These are phyloP conservation scores for Notodonta ziczac DNA, from an alignment of 2,888 invertebrate genomes.

Conservation along the genomic window DNA sequence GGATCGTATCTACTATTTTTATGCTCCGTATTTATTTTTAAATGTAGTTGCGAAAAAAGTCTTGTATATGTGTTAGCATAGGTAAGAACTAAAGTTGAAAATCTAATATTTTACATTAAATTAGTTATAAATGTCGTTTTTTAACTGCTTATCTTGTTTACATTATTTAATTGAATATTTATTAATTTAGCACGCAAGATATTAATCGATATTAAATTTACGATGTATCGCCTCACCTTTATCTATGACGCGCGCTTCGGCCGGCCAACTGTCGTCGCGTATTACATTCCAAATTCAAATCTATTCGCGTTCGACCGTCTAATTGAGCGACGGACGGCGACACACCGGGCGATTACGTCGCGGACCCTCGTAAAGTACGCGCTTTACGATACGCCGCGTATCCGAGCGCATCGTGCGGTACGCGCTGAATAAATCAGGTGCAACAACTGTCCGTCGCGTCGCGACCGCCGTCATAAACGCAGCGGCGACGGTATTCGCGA, in stretches of 20 bases:
- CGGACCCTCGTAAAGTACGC: conserved; percentile 50
- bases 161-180: neutral
- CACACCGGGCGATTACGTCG: conserved; percentile 7
- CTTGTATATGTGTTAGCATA: too few relatives aligned
- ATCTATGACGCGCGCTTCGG: conserved; percentile 15
- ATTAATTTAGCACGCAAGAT: neutral
- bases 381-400: conserved; percentile 60
- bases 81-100: too few relatives aligned
- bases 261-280: conserved; percentile 31
- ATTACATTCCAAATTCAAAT: conserved; percentile 44
- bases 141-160: too few relatives aligned
- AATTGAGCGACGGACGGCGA: conserved; percentile 51
- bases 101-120: too few relatives aligned
- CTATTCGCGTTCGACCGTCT: conserved; percentile 42
- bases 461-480: conserved; percentile 65
- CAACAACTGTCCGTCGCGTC: conserved; percentile 61
- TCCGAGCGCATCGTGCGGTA: conserved; percentile 42
- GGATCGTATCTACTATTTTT: neutral
- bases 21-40: too few relatives aligned
- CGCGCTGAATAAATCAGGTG: conserved; percentile 70
- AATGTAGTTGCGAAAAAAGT: too few relatives aligned
- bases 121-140: too few relatives aligned
- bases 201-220: conserved; percentile 2
- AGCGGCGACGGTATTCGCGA: conserved; percentile 23
- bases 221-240: conserved; percentile 5